Percentiles rank a stretch among this genome's conserved stretches.
phyloP scores from a whole-genome alignment of 2,113 vertebrate species.

The Noturus placidus region DNA sequence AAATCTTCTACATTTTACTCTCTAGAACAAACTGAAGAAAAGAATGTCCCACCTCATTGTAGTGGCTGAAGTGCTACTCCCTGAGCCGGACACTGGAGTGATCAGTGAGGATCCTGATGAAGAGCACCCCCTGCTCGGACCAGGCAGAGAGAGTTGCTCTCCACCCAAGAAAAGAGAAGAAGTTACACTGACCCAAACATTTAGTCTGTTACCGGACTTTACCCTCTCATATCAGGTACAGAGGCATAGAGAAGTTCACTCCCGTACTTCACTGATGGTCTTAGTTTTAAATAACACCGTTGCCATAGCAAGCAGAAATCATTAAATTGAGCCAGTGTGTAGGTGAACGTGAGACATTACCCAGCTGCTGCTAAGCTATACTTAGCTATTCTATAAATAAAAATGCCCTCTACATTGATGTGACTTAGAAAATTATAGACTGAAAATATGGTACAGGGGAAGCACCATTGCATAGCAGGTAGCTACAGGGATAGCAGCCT shows the following conservation, averaged over 20 bases:
- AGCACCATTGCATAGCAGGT: too few relatives aligned
- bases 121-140: slow-evolving; percentile 65
- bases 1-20: slow-evolving; percentile 6
- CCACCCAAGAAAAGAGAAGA: slow-evolving; percentile 51
- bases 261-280: not conserved
- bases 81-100: slow-evolving; percentile 38
- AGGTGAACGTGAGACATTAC: not conserved
- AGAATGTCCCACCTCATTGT: slow-evolving; percentile 71
- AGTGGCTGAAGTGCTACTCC: slow-evolving; percentile 55
- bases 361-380: slow-evolving; percentile 1
- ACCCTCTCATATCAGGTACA: slow-evolving; percentile 66
- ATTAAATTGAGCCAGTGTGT: not conserved
- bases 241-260: not conserved
- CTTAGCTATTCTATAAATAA: slow-evolving; percentile 18
- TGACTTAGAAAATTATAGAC: not conserved
- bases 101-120: slow-evolving; percentile 58
- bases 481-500: not conserved
- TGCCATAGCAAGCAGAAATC: not conserved
- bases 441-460: not conserved
- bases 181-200: slow-evolving; percentile 60
- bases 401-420: not conserved
- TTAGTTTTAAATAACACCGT: not conserved
- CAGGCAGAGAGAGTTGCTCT: slow-evolving; percentile 20
- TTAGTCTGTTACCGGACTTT: slow-evolving; percentile 68
- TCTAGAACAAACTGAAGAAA: slow-evolving; percentile 67